A percentile compares a stretch with the other conserved stretches of the same genome.
Conservation (phyloP, 2,113 vertebrate genomes). For the Taxidea taxus region DNA sequence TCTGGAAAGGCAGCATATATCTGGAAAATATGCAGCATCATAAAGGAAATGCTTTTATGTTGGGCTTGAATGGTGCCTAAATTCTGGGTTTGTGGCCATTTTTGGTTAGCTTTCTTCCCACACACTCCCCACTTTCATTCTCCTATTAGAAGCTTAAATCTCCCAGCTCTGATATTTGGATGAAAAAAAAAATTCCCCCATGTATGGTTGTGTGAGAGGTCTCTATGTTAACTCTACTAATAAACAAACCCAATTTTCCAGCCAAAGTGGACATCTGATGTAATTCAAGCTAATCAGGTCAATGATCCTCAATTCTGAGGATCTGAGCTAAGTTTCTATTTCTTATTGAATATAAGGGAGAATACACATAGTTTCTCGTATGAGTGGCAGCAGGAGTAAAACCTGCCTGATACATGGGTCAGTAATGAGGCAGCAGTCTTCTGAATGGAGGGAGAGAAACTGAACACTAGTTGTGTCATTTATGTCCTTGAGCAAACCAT, state of each 20-base stretch:
- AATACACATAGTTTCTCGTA: neutral
- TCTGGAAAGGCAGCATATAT: neutral
- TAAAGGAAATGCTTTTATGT: neutral
- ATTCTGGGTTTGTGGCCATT: neutral
- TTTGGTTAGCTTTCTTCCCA: neutral
- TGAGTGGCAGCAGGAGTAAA: neutral
- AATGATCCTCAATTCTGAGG: neutral
- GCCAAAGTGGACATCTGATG: neutral
- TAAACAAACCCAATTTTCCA: neutral
- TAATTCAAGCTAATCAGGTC: neutral
- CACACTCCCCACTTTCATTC: neutral
- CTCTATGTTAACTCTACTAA: neutral
- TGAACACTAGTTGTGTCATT: neutral
- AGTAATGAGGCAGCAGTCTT: neutral
- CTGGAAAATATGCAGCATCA: neutral
- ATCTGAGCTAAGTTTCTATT: neutral
- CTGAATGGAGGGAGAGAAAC: no score
- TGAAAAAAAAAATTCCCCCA: neutral
- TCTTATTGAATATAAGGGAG: neutral
- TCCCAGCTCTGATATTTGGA: neutral
- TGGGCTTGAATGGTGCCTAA: neutral
- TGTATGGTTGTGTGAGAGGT: neutral
- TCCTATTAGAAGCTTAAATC: neutral
- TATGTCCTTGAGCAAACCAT: neutral
- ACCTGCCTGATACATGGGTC: neutral